Base-by-base conservation (phyloP, 2,888 invertebrate species). In the Troides helena region DNA sequence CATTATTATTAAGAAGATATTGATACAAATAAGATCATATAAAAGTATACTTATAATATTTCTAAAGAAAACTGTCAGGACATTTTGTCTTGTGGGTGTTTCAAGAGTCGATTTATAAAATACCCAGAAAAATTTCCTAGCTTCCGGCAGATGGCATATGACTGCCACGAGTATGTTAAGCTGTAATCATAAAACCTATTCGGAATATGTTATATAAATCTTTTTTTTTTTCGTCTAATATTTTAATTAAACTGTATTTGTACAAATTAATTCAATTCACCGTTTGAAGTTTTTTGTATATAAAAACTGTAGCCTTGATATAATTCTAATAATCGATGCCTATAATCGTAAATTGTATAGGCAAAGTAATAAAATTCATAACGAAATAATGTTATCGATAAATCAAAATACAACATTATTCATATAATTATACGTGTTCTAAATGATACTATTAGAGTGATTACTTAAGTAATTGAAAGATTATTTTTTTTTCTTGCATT, bases 401-500 rank as follows among this genome's bases (percentile, higher is more conserved):
- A 70, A 70, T 70, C 70, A 70, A 67, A 64, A 67, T 30, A 53
- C 21, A 30, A 63, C 59, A 63, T 67, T 67, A 70, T 67, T 46
- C 65, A 30, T 70, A 43, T 70, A 67, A 70, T 66, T 58, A 62
- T 62, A 60, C 57, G 46, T 57, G 50, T 64, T 59, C 50, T 65
- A 66, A 70, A 70, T 56, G 58, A 14, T 67, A 62, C 59, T 66
- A 70, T 67, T 62, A 67, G 67, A 63, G 39, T 67, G 70, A 70
- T 70, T 70, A 63, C 67, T 64, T 67, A 59, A 67, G 53, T 67
- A 63, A 70, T 64, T 70, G 59, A 63, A 70, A 70, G 21, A 65
- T 67, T 67, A 67, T 59, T 53, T 39, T 21, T 56, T 58, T 23
- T 23, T 58, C 23, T 58, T 58, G 57, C 57, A 58, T 58, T 58